phyloP scores from a whole-genome alignment of 1,140 invertebrate species.

The Eubasilissa regina region DNA sequence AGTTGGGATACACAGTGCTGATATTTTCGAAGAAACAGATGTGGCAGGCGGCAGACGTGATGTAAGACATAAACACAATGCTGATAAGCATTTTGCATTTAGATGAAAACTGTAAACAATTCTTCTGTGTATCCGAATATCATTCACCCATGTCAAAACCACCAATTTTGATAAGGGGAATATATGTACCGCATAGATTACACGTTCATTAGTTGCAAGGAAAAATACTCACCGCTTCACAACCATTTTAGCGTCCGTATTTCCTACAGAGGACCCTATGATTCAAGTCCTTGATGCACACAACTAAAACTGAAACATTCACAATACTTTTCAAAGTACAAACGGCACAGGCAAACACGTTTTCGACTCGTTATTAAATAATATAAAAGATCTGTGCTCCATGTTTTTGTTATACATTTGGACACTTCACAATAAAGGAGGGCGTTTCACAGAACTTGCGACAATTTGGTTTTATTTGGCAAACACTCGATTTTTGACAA shows the following conservation, averaged over 20 bases:
- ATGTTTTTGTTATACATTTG: slow-evolving; percentile 40
- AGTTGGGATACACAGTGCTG: too few species aligned
- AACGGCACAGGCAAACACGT: slow-evolving; percentile 40
- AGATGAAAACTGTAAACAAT: neutral
- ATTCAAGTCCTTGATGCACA: slow-evolving; percentile 61
- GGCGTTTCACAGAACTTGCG: slow-evolving; percentile 16
- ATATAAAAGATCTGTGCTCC: slow-evolving; percentile 32
- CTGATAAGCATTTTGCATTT: slow-evolving; percentile 14
- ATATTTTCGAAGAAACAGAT: slow-evolving; percentile 13
- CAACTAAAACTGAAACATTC: slow-evolving; percentile 41
- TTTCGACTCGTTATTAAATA: slow-evolving; percentile 20
- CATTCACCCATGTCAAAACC: too few species aligned
- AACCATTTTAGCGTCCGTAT: slow-evolving; percentile 73
- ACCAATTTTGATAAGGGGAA: too few species aligned
- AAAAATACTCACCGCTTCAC: slow-evolving; percentile 70
- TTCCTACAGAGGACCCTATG: slow-evolving; percentile 71
- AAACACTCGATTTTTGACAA: slow-evolving; percentile 25
- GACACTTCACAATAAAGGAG: slow-evolving; percentile 25
- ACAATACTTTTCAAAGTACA: slow-evolving; percentile 36
- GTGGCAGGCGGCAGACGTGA: neutral
- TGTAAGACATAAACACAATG: slow-evolving; percentile 18
- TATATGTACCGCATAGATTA: too few species aligned
- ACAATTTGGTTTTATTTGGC: neutral
- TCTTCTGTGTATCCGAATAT: too few species aligned
- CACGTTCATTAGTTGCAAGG: too few species aligned